Conservation (phyloP, 30 jellyfish, hydroid and myxozoan genomes). For the Chrysaora quinquecirrha region DNA sequence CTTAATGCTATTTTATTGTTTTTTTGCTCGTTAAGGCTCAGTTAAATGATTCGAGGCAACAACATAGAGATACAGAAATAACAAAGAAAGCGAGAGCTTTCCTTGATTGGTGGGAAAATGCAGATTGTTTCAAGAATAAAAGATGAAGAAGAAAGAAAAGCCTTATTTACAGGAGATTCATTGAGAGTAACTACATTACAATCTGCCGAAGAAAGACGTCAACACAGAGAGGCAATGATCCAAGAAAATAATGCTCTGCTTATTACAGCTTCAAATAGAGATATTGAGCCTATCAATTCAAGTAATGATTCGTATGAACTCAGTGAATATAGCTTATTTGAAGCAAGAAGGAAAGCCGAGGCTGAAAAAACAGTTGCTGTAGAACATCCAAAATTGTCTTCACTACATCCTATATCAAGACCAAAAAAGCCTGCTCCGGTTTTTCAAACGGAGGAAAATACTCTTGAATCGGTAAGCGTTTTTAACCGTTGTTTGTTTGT, state of each 20-base stretch:
- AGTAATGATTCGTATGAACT: neutral
- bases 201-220: constrained; percentile 29
- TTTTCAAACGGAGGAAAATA: constrained; percentile 12
- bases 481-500: no score
- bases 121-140: constrained; percentile 26
- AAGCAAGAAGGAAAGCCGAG: constrained; percentile 64
- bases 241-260: constrained; percentile 19
- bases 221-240: constrained; percentile 38
- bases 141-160: constrained; percentile 60
- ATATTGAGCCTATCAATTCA: no score
- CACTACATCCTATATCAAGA: constrained; percentile 61
- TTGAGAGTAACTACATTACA: constrained; percentile 69
- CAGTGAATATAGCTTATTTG: constrained; percentile 50
- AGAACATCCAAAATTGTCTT: constrained; percentile 24
- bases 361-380: constrained; percentile 5
- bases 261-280: constrained; percentile 19
- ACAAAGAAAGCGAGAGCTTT: constrained; percentile 34
- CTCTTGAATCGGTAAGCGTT: neutral
- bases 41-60: constrained; percentile 35
- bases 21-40: no score
- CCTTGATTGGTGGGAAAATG: constrained; percentile 33
- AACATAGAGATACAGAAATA: neutral
- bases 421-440: constrained; percentile 53
- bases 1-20: no score
- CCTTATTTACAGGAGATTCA: constrained; percentile 78